Evolutionary conservation across 2,888 invertebrate species (phyloP).

Genomic region (Parochlus steinenii): DNA sequence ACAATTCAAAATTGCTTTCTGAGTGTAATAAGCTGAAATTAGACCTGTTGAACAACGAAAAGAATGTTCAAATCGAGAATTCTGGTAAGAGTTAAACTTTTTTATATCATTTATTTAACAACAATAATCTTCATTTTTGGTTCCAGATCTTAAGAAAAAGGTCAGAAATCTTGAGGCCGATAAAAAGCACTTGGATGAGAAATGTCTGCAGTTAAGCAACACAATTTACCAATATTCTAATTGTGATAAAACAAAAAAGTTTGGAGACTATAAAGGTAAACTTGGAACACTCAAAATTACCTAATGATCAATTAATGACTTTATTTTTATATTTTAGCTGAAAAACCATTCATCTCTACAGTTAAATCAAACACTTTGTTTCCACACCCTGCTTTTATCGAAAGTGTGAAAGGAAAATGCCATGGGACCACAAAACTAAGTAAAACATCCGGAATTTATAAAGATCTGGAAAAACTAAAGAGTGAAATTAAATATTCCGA

Average conservation of each 20-base stretch:
- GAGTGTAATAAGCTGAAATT: conserved; percentile 59
- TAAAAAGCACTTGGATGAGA: conserved; percentile 31
- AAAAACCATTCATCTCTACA: conserved; percentile 27
- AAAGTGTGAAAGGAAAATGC: conserved; percentile 18
- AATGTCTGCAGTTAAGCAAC: conserved; percentile 33
- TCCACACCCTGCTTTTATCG: conserved; percentile 16
- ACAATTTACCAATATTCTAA: conserved; percentile 29
- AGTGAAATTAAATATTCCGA: conserved; percentile 29
- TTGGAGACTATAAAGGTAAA: conserved; percentile 17
- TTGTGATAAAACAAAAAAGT: conserved; percentile 18
- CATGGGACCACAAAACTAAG: conserved; percentile 24
- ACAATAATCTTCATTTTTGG: conserved; percentile 12
- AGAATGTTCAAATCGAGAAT: conserved; percentile 6
- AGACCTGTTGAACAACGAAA: conserved; percentile 28
- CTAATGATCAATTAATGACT: not conserved
- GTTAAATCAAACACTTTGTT: conserved; percentile 24
- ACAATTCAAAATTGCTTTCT: conserved; percentile 56
- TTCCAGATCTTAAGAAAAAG: conserved; percentile 33
- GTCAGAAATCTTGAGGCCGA: conserved; percentile 37
- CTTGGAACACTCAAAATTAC: conserved; percentile 1
- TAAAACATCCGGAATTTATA: conserved; percentile 21
- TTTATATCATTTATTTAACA: no score
- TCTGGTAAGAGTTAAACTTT: conserved; percentile 26
- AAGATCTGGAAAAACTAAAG: conserved; percentile 28
- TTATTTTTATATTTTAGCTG: conserved; percentile 17